Base-by-base conservation (phyloP, 2,888 invertebrate genomes). In the Lepidocyrtinus sp. region DNA sequence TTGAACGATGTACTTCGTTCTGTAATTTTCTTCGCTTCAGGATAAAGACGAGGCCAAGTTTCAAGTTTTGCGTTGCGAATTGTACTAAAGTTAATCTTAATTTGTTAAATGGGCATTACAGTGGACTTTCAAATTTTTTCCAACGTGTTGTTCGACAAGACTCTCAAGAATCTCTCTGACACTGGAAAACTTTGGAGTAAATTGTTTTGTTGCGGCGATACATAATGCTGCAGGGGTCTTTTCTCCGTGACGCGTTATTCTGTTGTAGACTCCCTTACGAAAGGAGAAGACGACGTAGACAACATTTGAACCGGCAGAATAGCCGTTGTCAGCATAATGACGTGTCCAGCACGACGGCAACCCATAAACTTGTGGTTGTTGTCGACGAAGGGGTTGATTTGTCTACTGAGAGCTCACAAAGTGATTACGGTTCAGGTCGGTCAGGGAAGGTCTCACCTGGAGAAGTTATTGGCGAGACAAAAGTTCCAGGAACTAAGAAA, bases 181-280 rank as follows among this genome's bases (percentile, higher is more conserved):
- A n/a, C n/a, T n/a, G n/a, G n/a, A n/a, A n/a, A n/a, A n/a, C n/a
- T n/a, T n/a, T n/a, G n/a, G n/a, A n/a, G n/a, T n/a, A n/a, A n/a
- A n/a, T n/a, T n/a, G n/a, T n/a, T n/a, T n/a, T n/a, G n/a, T n/a
- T n/a, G n/a, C n/a, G n/a, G n/a, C n/a, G n/a, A n/a, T n/a, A n/a
- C n/a, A n/a, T n/a, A 55, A 81, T 76, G 73, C 45, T 81, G 68
- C 82, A 83, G 19, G 76, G 82, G 72, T 72, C 80, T 69, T 75
- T 86, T 69, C 50, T 86, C 24, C 85, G 85, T 55, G 85, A 85
- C 59, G 84, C 84, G 2, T 82, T 86, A 19, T 63, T 85, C 9
- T 86, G 86, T 65, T 86, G 86, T 81, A 83, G 83, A 21, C 79
- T 82, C 21, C 80, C 75, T 25, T 63, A 22, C 36, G 24, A 69